phyloP scores from a whole-genome alignment of 2,113 vertebrate species.

The Psephotus haematonotus region DNA sequence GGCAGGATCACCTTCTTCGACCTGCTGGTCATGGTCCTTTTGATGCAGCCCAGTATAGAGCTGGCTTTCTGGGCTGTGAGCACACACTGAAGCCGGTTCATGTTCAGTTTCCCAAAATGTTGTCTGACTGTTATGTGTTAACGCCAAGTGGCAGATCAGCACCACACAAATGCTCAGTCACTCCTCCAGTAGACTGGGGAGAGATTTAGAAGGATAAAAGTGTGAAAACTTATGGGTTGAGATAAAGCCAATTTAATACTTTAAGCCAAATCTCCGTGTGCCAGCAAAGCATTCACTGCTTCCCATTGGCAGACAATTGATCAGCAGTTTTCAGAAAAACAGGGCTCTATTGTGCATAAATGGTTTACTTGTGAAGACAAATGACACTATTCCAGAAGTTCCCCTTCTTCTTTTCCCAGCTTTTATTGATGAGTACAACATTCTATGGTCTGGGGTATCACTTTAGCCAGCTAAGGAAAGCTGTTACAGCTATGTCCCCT shows the following conservation, averaged over 20 bases:
- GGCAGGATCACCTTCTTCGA: background rate
- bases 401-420: background rate
- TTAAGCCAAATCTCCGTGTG: background rate
- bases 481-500: background rate
- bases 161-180: rapidly evolving
- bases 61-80: background rate
- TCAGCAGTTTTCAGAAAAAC: background rate
- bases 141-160: background rate
- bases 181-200: background rate
- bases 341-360: background rate
- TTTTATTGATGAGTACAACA: background rate
- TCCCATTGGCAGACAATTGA: background rate
- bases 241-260: background rate
- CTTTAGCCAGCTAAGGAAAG: background rate
- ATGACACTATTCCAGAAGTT: rapidly evolving
- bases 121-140: background rate
- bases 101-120: background rate
- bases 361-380: background rate
- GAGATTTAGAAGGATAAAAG: background rate
- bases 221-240: background rate
- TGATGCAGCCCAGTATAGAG: background rate
- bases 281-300: background rate
- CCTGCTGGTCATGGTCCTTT: background rate
- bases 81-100: background rate
- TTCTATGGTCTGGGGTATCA: background rate